These are phyloP conservation scores for Arge pagana DNA, from an alignment of 2,888 invertebrate genomes.

Conservation along the genomic window DNA sequence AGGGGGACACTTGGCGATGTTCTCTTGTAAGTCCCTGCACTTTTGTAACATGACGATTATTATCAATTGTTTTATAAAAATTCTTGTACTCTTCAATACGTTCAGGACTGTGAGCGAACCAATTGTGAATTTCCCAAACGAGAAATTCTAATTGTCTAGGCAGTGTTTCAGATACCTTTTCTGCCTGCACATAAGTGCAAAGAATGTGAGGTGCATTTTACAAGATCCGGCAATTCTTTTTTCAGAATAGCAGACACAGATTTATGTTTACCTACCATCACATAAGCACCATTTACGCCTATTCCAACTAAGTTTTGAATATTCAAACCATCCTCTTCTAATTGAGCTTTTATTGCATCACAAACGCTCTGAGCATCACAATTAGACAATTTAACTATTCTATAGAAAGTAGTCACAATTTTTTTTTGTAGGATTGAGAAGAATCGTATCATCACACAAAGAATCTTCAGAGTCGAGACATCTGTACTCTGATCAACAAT, in stretches of 20 bases:
- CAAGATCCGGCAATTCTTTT: neutral
- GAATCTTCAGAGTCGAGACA: conserved; percentile 28
- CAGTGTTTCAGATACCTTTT: conserved; percentile 26
- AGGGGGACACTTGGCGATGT: conserved; percentile 34
- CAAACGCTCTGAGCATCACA: conserved; percentile 27
- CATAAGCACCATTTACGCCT: conserved; percentile 38
- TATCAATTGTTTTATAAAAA: conserved; percentile 34
- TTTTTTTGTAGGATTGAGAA: conserved; percentile 25
- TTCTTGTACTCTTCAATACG: conserved; percentile 32
- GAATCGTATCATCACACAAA: conserved; percentile 33
- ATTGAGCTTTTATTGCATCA: conserved; percentile 22
- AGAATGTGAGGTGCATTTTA: neutral
- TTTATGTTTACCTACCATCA: conserved; percentile 35
- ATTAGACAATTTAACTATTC: conserved; percentile 28
- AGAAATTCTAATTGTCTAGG: conserved; percentile 34
- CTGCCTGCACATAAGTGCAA: conserved; percentile 28
- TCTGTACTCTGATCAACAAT: conserved; percentile 44
- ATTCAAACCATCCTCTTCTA: conserved; percentile 31
- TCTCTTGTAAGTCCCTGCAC: conserved; percentile 35
- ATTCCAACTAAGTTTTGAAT: conserved; percentile 35
- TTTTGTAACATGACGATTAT: conserved; percentile 33
- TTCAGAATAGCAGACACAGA: conserved; percentile 32
- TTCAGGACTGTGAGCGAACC: conserved; percentile 39
- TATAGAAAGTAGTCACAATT: conserved; percentile 33
- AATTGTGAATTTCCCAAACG: conserved; percentile 35